Percentiles rank a stretch among this genome's conserved stretches.
These are phyloP conservation scores for Antennarius striatus DNA, from an alignment of 2,113 vertebrate genomes.

Conservation along the genomic window DNA sequence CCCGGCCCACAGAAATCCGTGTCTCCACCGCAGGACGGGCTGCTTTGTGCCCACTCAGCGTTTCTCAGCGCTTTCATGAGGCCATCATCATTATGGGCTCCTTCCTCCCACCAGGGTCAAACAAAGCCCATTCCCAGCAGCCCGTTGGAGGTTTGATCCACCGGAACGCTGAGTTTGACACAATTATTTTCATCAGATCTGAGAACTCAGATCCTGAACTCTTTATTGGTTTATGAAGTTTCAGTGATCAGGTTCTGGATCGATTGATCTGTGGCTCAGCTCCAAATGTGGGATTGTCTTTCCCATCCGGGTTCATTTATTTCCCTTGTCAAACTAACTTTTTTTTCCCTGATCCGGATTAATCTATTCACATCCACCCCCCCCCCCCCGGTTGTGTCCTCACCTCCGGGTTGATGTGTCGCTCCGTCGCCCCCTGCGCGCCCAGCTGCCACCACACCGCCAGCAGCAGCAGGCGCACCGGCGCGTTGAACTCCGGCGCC, in stretches of 20 bases:
- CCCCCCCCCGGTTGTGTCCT: neutral
- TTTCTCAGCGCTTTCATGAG: constrained; percentile 61
- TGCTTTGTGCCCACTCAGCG: constrained; percentile 75
- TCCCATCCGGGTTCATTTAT: too few relatives aligned
- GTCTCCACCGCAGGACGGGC: constrained; percentile 68
- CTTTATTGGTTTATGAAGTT: too few relatives aligned
- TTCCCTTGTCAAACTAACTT: too few relatives aligned
- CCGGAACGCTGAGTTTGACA: too few relatives aligned
- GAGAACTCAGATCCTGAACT: too few relatives aligned
- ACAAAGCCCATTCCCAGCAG: constrained; percentile 44
- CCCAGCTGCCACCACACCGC: constrained; percentile 61
- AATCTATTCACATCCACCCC: too few relatives aligned
- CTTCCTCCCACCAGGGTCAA: constrained; percentile 68
- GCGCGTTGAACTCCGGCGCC: constrained; percentile 53
- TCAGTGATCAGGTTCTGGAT: too few relatives aligned
- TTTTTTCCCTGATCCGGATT: too few relatives aligned
- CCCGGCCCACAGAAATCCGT: constrained; percentile 51
- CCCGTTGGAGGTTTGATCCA: neutral
- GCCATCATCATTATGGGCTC: constrained; percentile 60
- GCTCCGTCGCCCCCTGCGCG: constrained; percentile 59
- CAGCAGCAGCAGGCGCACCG: constrained; percentile 67
- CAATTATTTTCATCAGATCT: too few relatives aligned
- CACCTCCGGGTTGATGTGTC: constrained; percentile 76
- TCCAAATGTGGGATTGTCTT: neutral
- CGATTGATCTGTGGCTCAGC: too few relatives aligned